These are phyloP conservation scores for Myxocyprinus asiaticus DNA, from an alignment of 2,113 vertebrate species.

Conservation along the genomic window DNA sequence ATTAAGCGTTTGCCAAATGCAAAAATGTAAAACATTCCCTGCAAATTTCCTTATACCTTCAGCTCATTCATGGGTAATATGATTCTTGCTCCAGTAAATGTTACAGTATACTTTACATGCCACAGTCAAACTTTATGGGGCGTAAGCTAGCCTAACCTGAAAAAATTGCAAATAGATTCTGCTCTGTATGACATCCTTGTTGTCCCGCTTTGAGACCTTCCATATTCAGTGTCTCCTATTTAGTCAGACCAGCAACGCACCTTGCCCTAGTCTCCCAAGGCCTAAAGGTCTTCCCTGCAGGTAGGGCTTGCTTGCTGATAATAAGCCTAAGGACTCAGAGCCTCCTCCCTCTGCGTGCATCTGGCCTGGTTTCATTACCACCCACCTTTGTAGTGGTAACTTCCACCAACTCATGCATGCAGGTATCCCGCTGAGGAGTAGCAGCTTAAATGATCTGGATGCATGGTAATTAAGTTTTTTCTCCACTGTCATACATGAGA, in stretches of 20 bases:
- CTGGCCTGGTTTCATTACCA: constrained; percentile 34
- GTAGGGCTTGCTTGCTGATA: background rate
- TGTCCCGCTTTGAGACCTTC: background rate
- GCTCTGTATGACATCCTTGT: background rate
- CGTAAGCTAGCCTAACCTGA: background rate
- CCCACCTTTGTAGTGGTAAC: constrained; percentile 28
- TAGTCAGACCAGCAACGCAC: background rate
- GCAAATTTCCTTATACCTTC: background rate
- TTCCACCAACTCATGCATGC: constrained; percentile 23
- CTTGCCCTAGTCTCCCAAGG: background rate
- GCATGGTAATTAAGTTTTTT: constrained; percentile 51
- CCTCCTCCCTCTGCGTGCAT: constrained; percentile 10
- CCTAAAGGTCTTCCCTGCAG: constrained; percentile 13
- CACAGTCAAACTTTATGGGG: constrained; percentile 12
- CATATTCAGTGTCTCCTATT: background rate
- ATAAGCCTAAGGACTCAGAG: constrained; percentile 25
- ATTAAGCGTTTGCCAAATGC: too few species aligned
- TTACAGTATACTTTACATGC: background rate
- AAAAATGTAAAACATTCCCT: too few species aligned
- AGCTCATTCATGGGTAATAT: constrained; percentile 5
- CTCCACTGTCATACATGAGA: constrained; percentile 45
- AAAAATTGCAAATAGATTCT: background rate
- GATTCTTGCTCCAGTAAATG: constrained; percentile 9
- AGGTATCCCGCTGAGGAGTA: constrained; percentile 1
- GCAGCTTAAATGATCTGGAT: constrained; percentile 46